Base-by-base conservation (phyloP, 2,797 vertebrate genomes). In the Sebastes diploproa region DNA sequence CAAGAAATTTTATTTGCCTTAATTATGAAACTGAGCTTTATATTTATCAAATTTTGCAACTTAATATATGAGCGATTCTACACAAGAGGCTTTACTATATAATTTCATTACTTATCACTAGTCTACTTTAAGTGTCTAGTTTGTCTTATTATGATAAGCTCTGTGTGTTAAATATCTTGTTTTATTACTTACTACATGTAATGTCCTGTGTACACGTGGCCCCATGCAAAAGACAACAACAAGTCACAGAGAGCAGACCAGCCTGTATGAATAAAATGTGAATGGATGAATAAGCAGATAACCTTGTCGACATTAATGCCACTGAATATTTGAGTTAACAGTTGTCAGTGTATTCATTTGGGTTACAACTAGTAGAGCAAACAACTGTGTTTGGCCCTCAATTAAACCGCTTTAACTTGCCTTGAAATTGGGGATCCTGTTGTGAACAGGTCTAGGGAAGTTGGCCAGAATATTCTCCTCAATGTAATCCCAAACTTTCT, bases 371-470 rank as follows among this genome's bases (percentile, higher is more conserved):
- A n/a, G 23, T 38, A 14, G 5, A 38, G 13, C 23, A 25, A 38
- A 16, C n/a, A 25, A 14, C 8, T 6, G 12, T 22, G 25, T 38
- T 6, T 16, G 12, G 6, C 36, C n/a, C 20, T 38, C 36, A 38
- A 38, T 38, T 38, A 36, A 69, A 38, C 0, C 2, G 25, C 54
- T 69, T 65, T 8, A 68, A 81, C 86, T 27, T 96, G 97, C 98
- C 97, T 98, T 97, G 86, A 99, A 99, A 91, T 99, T 99, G 11
- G 98, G 98, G 82, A 99, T 99, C 89, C 98, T 96, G 95, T 96
- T 95, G 90, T 97, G 97, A 63, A 99, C 98, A 9, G 98, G 98
- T 72, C 97, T 95, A 9, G 98, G 98, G 46, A 98, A 98, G 22
- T 96, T 96, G 14, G 98, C 98, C 84, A 99, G 82, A 20, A 98